Conservation (phyloP, 2,888 invertebrate species). For the Adela reaumurella region DNA sequence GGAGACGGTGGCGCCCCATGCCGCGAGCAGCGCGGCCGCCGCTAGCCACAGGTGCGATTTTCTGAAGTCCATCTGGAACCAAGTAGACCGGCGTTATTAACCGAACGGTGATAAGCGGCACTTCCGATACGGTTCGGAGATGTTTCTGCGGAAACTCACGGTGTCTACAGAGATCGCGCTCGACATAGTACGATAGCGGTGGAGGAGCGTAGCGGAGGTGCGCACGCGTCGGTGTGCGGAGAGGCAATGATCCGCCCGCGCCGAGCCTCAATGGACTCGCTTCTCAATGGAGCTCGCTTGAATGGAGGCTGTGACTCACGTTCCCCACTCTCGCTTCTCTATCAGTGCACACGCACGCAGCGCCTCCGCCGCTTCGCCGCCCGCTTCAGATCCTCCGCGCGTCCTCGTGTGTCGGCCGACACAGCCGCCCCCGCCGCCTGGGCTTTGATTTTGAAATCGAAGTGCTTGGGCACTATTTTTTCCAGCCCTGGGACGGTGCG, state of each 20-base stretch:
- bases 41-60: constrained; percentile 42
- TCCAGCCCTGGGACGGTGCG: too few relatives aligned
- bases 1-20: constrained; percentile 31
- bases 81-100: constrained; percentile 7
- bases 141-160: constrained; percentile 37
- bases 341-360: background rate
- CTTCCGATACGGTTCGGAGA: background rate
- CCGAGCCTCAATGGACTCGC: constrained; percentile 47
- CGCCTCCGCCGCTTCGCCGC: background rate
- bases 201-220: constrained; percentile 36
- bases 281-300: constrained; percentile 27
- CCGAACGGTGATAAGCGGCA: background rate
- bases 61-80: constrained; percentile 42
- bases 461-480: too few relatives aligned
- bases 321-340: constrained; percentile 18
- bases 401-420: background rate
- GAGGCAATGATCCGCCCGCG: constrained; percentile 42
- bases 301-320: constrained; percentile 30
- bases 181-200: constrained; percentile 38
- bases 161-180: constrained; percentile 38
- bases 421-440: background rate
- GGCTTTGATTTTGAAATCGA: background rate
- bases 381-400: background rate
- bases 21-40: constrained; percentile 35
- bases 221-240: constrained; percentile 52